These are phyloP conservation scores for Gopherus flavomarginatus DNA, from an alignment of 2,113 vertebrate species.

Conservation along the genomic window DNA sequence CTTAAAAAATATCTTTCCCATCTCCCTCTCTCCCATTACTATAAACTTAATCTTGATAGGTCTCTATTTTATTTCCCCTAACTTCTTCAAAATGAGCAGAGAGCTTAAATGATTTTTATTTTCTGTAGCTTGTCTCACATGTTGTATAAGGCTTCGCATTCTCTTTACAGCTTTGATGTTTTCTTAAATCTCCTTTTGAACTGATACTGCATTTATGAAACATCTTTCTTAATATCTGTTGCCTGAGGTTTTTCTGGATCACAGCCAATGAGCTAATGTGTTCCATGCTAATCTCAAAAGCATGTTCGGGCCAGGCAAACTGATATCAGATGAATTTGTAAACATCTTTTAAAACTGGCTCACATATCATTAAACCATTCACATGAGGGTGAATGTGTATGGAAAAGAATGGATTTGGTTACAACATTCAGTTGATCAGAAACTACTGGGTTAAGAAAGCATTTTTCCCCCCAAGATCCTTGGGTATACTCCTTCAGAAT, in stretches of 20 bases:
- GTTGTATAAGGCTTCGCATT: neutral
- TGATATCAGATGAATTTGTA: accelerated
- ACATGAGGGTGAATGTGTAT: neutral
- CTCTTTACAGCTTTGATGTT: neutral
- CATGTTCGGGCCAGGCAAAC: neutral
- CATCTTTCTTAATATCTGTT: neutral
- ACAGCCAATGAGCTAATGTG: neutral
- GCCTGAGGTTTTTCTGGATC: neutral
- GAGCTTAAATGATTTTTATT: accelerated
- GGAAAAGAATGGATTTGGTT: neutral
- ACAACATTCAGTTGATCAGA: neutral
- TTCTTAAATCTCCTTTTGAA: accelerated
- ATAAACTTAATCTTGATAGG: neutral
- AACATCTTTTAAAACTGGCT: accelerated
- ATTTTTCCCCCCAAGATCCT: neutral
- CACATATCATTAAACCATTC: neutral
- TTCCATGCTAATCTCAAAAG: neutral
- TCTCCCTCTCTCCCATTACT: neutral
- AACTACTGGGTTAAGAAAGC: neutral
- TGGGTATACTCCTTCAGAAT: neutral
- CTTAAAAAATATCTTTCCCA: neutral
- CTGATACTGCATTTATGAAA: accelerated
- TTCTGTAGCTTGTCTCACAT: accelerated
- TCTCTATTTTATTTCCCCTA: accelerated
- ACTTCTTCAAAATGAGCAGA: accelerated